Percentiles rank a stretch among this genome's conserved stretches.
Conservation (phyloP, 2,888 invertebrate genomes). For the Eurytoma adleriae region DNA sequence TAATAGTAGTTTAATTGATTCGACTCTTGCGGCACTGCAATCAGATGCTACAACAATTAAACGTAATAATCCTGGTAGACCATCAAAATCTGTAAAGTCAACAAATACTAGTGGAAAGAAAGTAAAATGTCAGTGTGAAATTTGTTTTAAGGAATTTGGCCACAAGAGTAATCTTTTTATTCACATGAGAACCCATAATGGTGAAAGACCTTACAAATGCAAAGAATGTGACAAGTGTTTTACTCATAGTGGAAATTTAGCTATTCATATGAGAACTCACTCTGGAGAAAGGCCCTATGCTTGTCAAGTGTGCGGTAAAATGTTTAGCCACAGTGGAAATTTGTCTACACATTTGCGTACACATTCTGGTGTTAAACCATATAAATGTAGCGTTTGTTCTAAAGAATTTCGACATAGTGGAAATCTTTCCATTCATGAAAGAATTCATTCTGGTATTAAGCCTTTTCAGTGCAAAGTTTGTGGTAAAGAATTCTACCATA, state of each 20-base stretch:
- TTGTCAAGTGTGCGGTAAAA: conserved; percentile 74
- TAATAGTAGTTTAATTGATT: conserved; percentile 43
- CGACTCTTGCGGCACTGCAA: conserved; percentile 51
- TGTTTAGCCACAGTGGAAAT: conserved; percentile 75
- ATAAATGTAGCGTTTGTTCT: conserved; percentile 72
- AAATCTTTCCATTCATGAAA: conserved; percentile 74
- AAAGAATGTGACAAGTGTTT: conserved; percentile 74
- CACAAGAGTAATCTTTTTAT: conserved; percentile 74
- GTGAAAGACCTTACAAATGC: conserved; percentile 74
- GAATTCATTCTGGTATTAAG: conserved; percentile 74
- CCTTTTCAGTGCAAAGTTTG: conserved; percentile 75
- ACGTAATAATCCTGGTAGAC: conserved; percentile 68
- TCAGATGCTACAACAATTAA: conserved; percentile 62
- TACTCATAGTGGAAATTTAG: conserved; percentile 74
- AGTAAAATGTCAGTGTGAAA: conserved; percentile 73
- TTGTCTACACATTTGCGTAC: conserved; percentile 73
- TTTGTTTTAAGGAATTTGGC: conserved; percentile 74
- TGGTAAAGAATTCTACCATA: conserved; percentile 74
- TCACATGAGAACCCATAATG: conserved; percentile 74
- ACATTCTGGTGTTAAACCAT: conserved; percentile 74
- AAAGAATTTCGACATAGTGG: conserved; percentile 75
- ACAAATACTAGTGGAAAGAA: conserved; percentile 64
- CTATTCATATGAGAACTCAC: conserved; percentile 74
- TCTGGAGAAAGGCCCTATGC: conserved; percentile 74
- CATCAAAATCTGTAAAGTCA: conserved; percentile 63